Percentiles rank a stretch among this genome's conserved stretches.
Conservation (phyloP, 2,113 vertebrate genomes). For the Conger conger region DNA sequence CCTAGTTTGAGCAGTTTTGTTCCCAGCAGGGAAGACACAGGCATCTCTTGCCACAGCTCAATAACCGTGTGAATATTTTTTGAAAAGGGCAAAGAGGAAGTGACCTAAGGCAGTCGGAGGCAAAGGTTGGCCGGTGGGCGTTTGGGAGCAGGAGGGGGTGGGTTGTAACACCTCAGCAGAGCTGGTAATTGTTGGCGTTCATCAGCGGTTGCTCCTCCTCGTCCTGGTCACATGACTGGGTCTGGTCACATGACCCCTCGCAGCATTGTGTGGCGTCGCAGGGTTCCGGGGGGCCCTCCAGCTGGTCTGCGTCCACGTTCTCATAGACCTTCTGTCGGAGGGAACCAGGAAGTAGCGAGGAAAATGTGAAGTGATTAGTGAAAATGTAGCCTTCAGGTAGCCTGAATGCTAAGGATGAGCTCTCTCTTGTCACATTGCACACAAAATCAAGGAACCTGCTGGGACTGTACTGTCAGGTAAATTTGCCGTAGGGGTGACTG, state of each 20-base stretch:
- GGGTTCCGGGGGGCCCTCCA: conserved; percentile 48
- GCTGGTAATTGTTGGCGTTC: conserved; percentile 94
- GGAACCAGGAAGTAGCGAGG: background rate
- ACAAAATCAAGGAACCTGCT: no score
- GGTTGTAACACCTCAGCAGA: conserved; percentile 70
- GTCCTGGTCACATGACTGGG: conserved; percentile 77
- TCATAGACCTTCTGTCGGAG: conserved; percentile 59
- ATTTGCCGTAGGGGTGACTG: no score
- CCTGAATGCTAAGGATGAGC: background rate
- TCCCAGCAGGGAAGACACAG: background rate
- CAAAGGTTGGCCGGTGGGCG: background rate
- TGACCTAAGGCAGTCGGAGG: background rate
- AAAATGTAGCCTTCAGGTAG: background rate
- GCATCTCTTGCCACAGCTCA: no score
- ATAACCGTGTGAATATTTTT: background rate
- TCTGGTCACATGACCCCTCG: conserved; percentile 73
- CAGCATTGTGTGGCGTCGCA: conserved; percentile 71
- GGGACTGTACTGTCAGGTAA: no score
- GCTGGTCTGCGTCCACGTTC: conserved; percentile 60
- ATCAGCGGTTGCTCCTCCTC: conserved; percentile 77
- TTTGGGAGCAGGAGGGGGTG: background rate
- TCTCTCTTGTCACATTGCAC: background rate
- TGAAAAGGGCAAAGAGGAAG: background rate
- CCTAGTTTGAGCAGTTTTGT: no score
- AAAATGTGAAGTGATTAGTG: background rate